phyloP scores from a whole-genome alignment of 35 echinoderm and acorn worm species.

The Holothuria glaberrima region DNA sequence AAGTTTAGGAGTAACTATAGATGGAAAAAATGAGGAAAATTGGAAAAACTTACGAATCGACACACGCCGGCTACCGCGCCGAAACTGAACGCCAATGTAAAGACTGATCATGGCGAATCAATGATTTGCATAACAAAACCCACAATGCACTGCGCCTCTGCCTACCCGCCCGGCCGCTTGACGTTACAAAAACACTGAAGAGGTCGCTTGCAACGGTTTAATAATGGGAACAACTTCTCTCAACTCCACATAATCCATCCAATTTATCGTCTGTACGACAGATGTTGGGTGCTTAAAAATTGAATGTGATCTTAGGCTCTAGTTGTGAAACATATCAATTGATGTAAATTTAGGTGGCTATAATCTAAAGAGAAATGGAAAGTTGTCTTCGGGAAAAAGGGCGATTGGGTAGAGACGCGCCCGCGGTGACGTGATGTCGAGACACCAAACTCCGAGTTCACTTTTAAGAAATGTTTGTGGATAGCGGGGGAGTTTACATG shows the following conservation, averaged over 20 bases:
- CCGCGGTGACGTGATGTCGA: too few relatives aligned
- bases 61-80: conserved; percentile 69
- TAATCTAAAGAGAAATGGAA: not conserved
- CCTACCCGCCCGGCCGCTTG: conserved; percentile 44
- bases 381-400: too few relatives aligned
- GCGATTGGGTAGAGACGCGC: too few relatives aligned
- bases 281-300: conserved; percentile 54
- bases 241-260: conserved; percentile 45
- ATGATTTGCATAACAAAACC: conserved; percentile 69
- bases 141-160: conserved; percentile 58
- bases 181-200: conserved; percentile 45
- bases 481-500: too few relatives aligned
- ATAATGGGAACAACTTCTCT: conserved; percentile 20
- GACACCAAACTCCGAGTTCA: too few relatives aligned
- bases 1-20: not conserved
- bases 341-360: conserved; percentile 19
- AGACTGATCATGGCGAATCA: conserved; percentile 63
- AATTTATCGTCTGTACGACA: conserved; percentile 50
- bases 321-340: conserved; percentile 43
- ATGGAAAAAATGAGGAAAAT: conserved; percentile 20
- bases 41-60: conserved; percentile 61
- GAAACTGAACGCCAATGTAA: conserved; percentile 64
- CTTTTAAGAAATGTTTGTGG: too few relatives aligned
- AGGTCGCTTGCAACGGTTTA: conserved; percentile 33
- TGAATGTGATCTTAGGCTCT: conserved; percentile 32